Percentiles rank a stretch among this genome's conserved stretches.
Evolutionary conservation across 2,797 vertebrate genomes (phyloP).

Genomic region (Centropyge bicolor): DNA sequence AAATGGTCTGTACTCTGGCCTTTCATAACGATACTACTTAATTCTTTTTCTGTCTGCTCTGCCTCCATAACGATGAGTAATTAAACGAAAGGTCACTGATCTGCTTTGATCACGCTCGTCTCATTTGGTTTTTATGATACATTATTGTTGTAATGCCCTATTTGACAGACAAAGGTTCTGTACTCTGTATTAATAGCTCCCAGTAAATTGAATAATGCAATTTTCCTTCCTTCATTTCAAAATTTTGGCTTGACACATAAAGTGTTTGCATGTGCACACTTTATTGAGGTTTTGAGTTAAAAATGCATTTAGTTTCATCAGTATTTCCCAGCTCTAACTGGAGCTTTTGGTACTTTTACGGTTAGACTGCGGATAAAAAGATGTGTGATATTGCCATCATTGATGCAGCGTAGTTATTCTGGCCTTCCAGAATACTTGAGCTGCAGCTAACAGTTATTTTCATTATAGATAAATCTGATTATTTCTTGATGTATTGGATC

Average conservation of each 20-base stretch:
- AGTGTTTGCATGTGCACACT: background rate
- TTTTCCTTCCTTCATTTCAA: background rate
- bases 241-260: background rate
- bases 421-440: background rate
- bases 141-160: constrained; percentile 14
- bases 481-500: constrained; percentile 1
- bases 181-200: constrained; percentile 2
- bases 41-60: background rate
- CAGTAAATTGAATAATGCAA: constrained; percentile 18
- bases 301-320: constrained; percentile 4
- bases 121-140: constrained; percentile 24
- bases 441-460: background rate
- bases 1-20: constrained; percentile 5
- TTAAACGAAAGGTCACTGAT: constrained; percentile 46
- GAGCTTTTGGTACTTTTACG: background rate
- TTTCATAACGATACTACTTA: constrained; percentile 17
- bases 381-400: background rate
- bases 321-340: background rate
- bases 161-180: constrained; percentile 31
- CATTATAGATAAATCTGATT: background rate
- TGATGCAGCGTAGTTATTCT: background rate
- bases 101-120: constrained; percentile 12
- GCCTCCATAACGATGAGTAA: constrained; percentile 28
- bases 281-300: background rate
- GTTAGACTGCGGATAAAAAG: background rate